Evolutionary conservation across 2,113 vertebrate genomes (phyloP).

Genomic region (Mionectes macconnelli): DNA sequence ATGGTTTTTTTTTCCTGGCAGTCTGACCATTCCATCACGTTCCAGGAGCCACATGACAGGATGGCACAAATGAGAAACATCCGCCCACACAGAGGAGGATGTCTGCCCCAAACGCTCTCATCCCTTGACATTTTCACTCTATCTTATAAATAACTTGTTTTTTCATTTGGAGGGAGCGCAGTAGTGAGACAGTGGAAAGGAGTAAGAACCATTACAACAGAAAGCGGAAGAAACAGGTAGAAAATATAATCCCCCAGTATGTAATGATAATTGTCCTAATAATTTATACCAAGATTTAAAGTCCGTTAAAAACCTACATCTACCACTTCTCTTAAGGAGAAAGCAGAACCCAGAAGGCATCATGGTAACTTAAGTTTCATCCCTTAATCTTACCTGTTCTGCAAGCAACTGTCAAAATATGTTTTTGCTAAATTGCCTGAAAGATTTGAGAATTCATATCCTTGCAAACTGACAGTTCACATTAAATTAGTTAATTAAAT

Average conservation of each 20-base stretch:
- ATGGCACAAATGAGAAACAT: constrained; percentile 41
- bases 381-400: not conserved
- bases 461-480: not conserved
- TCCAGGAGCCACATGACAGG: constrained; percentile 44
- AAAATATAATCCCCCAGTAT: not conserved
- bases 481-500: not conserved
- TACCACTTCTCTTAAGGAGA: not conserved
- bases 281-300: not conserved
- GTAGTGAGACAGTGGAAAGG: not conserved
- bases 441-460: not conserved
- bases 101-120: not conserved
- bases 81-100: not conserved
- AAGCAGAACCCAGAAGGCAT: not conserved
- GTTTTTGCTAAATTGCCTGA: not conserved
- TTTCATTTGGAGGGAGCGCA: not conserved
- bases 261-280: not conserved
- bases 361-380: not conserved
- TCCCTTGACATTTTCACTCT: constrained; percentile 35
- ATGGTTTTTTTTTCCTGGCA: constrained; percentile 25
- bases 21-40: not conserved
- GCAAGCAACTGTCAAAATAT: not conserved
- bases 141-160: constrained; percentile 5
- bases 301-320: not conserved
- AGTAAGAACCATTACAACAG: not conserved
- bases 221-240: not conserved